Evolutionary conservation across 1,140 invertebrate genomes (phyloP).

Genomic region (Atopsyche davidsoni): DNA sequence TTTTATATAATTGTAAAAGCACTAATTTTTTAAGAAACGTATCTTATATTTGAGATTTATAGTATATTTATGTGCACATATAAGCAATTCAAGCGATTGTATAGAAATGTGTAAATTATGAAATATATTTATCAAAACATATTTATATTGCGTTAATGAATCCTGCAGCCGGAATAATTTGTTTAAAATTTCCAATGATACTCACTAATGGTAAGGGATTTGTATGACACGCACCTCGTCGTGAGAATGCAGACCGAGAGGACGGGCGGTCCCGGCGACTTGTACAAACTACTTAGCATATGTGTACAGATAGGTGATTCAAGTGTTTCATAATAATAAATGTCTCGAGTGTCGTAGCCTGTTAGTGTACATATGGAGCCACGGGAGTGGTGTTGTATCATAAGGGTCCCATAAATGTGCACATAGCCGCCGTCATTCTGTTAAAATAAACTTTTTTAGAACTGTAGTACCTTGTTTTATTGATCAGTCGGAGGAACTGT

Average conservation of each 20-base stretch:
- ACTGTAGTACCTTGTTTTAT: slow-evolving; percentile 6
- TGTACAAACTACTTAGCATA: slow-evolving; percentile 18
- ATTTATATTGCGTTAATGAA: not conserved
- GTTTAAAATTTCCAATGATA: not conserved
- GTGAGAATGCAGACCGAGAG: too few species aligned
- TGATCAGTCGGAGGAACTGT: too few species aligned
- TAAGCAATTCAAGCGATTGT: too few species aligned
- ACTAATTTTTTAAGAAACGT: too few species aligned
- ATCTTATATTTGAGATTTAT: slow-evolving; percentile 6
- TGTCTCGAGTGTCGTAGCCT: slow-evolving; percentile 12
- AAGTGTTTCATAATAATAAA: slow-evolving; percentile 10
- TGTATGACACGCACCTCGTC: slow-evolving; percentile 1
- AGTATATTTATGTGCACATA: too few species aligned
- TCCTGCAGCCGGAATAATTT: slow-evolving; percentile 1
- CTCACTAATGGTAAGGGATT: slow-evolving; percentile 4
- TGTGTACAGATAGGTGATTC: slow-evolving; percentile 16
- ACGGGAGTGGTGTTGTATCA: slow-evolving; percentile 10
- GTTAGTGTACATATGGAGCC: slow-evolving; percentile 9
- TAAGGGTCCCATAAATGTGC: slow-evolving; percentile 13
- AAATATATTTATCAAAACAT: not conserved
- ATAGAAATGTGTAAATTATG: not conserved
- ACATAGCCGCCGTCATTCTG: slow-evolving; percentile 19
- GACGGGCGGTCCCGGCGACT: not conserved
- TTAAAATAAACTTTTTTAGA: slow-evolving; percentile 21
- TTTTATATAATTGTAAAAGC: too few species aligned